These are phyloP conservation scores for Candoia aspera DNA, from an alignment of 2,113 vertebrate genomes.

Conservation along the genomic window DNA sequence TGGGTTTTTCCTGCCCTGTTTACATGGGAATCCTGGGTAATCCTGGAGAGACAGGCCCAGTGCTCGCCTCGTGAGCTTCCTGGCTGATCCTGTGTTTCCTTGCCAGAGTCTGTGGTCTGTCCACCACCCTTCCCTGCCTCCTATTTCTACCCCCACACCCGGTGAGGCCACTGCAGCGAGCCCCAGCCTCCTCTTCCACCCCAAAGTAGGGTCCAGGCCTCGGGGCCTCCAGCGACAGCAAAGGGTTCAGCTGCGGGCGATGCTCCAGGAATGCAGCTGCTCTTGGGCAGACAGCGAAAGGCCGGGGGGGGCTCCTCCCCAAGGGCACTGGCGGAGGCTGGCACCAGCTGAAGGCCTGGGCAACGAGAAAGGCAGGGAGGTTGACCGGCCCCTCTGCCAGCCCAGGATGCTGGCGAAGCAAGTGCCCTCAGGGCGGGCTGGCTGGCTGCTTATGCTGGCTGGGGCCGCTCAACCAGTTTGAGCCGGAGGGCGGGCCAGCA, in stretches of 20 bases:
- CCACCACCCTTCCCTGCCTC: neutral
- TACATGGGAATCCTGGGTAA: too few species aligned
- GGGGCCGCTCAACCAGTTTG: neutral
- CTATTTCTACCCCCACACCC: neutral
- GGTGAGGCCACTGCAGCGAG: neutral
- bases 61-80: too few species aligned
- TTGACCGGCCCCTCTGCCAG: neutral
- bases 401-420: neutral
- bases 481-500: neutral
- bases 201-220: neutral
- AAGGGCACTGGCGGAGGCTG: neutral
- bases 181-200: too few species aligned
- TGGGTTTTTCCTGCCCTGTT: neutral
- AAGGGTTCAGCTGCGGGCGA: neutral
- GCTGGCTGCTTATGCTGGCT: neutral
- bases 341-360: neutral
- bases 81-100: neutral
- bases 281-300: too few species aligned
- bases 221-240: neutral
- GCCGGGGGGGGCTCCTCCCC: neutral
- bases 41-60: too few species aligned
- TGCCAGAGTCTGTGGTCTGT: neutral
- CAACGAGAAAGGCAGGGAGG: too few species aligned
- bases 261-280: neutral
- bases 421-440: neutral